phyloP scores from a whole-genome alignment of 2,888 invertebrate species.

The Acrobasis repandana region DNA sequence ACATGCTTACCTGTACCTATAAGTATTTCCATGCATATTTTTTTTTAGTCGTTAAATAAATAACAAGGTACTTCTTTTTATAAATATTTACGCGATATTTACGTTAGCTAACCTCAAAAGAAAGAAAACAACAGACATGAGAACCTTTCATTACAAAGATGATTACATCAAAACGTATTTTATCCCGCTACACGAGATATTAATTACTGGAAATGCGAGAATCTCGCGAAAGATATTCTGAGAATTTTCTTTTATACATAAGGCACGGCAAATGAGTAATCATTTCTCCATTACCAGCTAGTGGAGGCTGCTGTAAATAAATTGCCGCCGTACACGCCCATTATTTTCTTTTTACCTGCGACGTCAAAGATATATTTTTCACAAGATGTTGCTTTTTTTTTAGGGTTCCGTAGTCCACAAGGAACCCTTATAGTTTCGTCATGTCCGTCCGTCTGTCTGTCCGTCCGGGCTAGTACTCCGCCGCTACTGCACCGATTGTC shows the following conservation, averaged over 20 bases:
- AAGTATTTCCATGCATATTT: neutral
- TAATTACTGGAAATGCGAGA: constrained; percentile 22
- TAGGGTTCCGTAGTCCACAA: too few relatives aligned
- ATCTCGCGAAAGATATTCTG: constrained; percentile 34
- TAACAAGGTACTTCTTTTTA: neutral
- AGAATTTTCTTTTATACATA: constrained; percentile 49
- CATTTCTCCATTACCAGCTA: constrained; percentile 54
- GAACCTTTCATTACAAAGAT: constrained; percentile 4
- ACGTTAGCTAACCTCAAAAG: neutral
- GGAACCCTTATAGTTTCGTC: too few relatives aligned
- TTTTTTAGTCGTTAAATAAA: neutral
- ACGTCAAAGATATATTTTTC: constrained; percentile 24
- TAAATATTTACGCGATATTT: neutral
- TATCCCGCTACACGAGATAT: constrained; percentile 19
- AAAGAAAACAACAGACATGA: neutral
- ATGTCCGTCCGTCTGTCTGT: too few relatives aligned
- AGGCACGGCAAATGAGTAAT: constrained; percentile 56
- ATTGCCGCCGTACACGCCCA: constrained; percentile 43
- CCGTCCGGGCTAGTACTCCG: too few relatives aligned
- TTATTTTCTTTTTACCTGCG: constrained; percentile 40
- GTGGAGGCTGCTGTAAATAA: constrained; percentile 45
- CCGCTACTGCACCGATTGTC: too few relatives aligned
- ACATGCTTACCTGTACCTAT: too few relatives aligned
- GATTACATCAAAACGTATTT: constrained; percentile 9
- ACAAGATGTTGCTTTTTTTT: neutral